Base-by-base conservation (phyloP, 2,888 invertebrate genomes). In the Rotaria sp. region DNA sequence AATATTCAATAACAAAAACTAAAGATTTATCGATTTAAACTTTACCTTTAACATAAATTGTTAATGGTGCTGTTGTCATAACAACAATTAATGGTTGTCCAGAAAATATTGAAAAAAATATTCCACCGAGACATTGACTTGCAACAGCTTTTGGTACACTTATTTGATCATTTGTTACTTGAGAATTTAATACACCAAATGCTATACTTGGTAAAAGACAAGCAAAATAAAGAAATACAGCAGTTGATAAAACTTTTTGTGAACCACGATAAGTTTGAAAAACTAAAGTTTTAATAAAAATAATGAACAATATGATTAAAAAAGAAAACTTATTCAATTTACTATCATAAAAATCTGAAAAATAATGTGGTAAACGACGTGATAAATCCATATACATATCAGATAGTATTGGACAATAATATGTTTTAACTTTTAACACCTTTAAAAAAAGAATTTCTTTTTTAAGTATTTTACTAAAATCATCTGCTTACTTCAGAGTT, bases 41-140 rank as follows among this genome's bases (percentile, higher is more conserved):
- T 15, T 45, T 80, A 92, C 92, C 92, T 92, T 93, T 93, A 59
- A 93, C 93, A 89, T 93, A 93, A 85, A 93, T 91, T 85, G 93
- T 93, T 87, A 93, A 89, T 3, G 93, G 93, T 26, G 93, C 93
- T 45, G 93, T 93, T 35, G 93, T 93, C 87, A 93, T 90, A 55
- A 93, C 90, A 50, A 93, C 92, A 87, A 93, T 93, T 89, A 93
- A 91, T 24, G 93, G 93, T 88, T 93, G 93, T 41, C 93, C 93
- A 35, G 93, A 92, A 88, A 93, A 90, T 59, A 93, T 87, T 41
- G 92, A 92, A 89, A 93, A 93, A 88, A 93, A 90, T 84, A 93
- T 89, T 41, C 93, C 93, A 45, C 93, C 93, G 85, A 93, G 91
- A 84, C 92, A 92, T 90, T 93, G 93, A 41, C 92, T 92, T 88